Conservation (phyloP, 2,888 invertebrate species). For the Tenthredo notha region DNA sequence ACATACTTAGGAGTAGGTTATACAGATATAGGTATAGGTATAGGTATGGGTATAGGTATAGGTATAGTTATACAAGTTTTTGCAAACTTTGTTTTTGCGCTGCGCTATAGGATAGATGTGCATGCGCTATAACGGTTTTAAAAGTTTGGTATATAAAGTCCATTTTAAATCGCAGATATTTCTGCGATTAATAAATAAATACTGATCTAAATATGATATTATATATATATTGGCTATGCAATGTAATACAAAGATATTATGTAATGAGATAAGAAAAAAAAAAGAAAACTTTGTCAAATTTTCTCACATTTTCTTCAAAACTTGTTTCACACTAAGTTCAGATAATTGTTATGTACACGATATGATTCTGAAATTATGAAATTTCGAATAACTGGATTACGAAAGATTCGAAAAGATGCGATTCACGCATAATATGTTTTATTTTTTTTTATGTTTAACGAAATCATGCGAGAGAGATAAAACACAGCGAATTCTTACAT, state of each 20-base stretch:
- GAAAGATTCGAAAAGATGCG: not conserved
- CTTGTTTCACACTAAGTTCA: no score
- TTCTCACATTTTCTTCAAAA: no score
- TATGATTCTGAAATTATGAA: no score
- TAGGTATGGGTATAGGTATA: not conserved
- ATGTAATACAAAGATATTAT: not conserved
- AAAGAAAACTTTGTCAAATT: no score
- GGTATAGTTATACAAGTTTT: not conserved
- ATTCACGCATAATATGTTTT: no score
- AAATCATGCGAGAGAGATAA: not conserved
- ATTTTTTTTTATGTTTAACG: no score
- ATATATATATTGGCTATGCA: not conserved
- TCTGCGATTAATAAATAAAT: no score
- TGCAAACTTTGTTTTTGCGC: not conserved
- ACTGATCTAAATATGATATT: not conserved
- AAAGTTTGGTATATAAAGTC: not conserved
- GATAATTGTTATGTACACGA: no score
- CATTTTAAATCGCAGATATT: not conserved
- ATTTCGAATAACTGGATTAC: no score
- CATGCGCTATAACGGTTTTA: not conserved
- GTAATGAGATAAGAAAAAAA: not conserved
- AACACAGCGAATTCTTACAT: not conserved
- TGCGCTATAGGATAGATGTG: not conserved
- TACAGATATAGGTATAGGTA: not conserved
- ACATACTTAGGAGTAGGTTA: not conserved